phyloP scores from a whole-genome alignment of 2,797 vertebrate genomes.

The Gouania willdenowi region DNA sequence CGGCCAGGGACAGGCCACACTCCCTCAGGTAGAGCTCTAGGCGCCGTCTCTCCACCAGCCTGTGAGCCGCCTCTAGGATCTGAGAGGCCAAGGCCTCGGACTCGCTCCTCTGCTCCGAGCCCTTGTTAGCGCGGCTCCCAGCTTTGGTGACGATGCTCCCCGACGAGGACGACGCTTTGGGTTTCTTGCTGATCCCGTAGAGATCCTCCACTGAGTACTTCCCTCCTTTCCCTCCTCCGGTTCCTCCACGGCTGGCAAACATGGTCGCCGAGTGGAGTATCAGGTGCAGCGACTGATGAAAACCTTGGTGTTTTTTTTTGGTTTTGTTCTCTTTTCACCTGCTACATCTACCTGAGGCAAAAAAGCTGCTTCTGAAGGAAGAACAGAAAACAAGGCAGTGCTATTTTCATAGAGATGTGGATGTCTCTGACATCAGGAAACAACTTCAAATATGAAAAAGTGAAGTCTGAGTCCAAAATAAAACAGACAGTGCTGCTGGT shows the following conservation, averaged over 20 bases:
- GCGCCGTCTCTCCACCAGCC: slow-evolving; percentile 69
- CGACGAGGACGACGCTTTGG: slow-evolving; percentile 65
- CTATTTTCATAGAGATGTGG: slow-evolving; percentile 55
- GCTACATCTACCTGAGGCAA: slow-evolving; percentile 27
- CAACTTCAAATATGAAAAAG: slow-evolving; percentile 25
- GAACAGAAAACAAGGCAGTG: slow-evolving; percentile 47
- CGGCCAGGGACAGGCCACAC: slow-evolving; percentile 64
- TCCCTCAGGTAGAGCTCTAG: slow-evolving; percentile 77
- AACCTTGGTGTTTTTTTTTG: slow-evolving; percentile 3
- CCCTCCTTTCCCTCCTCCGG: slow-evolving; percentile 69
- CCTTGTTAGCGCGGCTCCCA: slow-evolving; percentile 47
- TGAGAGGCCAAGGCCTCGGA: slow-evolving; percentile 66
- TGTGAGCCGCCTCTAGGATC: slow-evolving; percentile 72
- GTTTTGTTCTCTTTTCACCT: slow-evolving; percentile 21
- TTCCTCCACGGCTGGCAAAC: slow-evolving; percentile 72
- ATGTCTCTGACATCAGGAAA: slow-evolving; percentile 58
- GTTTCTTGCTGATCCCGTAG: slow-evolving; percentile 81
- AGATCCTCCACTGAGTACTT: slow-evolving; percentile 81
- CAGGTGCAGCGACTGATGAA: slow-evolving; percentile 22
- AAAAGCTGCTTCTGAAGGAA: slow-evolving; percentile 23
- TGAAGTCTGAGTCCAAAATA: slow-evolving; percentile 53
- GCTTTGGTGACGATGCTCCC: slow-evolving; percentile 46
- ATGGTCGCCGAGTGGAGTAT: slow-evolving; percentile 53
- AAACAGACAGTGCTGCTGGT: slow-evolving; percentile 48
- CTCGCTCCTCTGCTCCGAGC: slow-evolving; percentile 52